Evolutionary conservation across 35 echinoderm and acorn worm genomes (phyloP).

Genomic region (Amphiura filiformis): DNA sequence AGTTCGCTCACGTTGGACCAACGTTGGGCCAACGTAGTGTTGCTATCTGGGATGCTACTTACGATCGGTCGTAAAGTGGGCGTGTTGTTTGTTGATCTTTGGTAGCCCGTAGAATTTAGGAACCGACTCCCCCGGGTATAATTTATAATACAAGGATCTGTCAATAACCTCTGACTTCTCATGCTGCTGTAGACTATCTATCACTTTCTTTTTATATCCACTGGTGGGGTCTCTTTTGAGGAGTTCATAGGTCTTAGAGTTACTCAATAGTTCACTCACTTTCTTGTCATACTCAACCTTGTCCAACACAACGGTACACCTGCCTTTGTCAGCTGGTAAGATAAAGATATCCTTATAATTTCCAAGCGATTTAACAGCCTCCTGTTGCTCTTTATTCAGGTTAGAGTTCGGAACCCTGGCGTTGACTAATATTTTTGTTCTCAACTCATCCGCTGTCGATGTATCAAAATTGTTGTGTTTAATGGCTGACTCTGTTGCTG

Average conservation of each 20-base stretch:
- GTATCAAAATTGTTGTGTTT: too few relatives aligned
- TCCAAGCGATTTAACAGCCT: too few relatives aligned
- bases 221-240: conserved; percentile 4
- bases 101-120: too few relatives aligned
- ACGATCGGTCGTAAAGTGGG: too few relatives aligned
- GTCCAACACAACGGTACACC: not conserved
- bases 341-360: not conserved
- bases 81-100: too few relatives aligned
- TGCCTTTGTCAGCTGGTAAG: conserved; percentile 12
- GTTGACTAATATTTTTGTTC: not conserved
- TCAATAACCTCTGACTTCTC: too few relatives aligned
- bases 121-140: too few relatives aligned
- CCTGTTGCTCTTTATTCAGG: too few relatives aligned
- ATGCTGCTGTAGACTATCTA: not conserved
- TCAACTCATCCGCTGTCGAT: not conserved
- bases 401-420: not conserved
- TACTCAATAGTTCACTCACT: not conserved
- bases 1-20: too few relatives aligned
- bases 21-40: too few relatives aligned
- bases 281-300: not conserved
- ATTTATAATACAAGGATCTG: too few relatives aligned
- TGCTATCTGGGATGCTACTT: too few relatives aligned
- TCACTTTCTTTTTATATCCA: conserved; percentile 13
- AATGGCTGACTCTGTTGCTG: not conserved
- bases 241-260: conserved; percentile 11